Evolutionary conservation across 1,140 invertebrate species (phyloP), one percentile per base, ranked within the genome.

Genomic region (Orchestia grillus): DNA sequence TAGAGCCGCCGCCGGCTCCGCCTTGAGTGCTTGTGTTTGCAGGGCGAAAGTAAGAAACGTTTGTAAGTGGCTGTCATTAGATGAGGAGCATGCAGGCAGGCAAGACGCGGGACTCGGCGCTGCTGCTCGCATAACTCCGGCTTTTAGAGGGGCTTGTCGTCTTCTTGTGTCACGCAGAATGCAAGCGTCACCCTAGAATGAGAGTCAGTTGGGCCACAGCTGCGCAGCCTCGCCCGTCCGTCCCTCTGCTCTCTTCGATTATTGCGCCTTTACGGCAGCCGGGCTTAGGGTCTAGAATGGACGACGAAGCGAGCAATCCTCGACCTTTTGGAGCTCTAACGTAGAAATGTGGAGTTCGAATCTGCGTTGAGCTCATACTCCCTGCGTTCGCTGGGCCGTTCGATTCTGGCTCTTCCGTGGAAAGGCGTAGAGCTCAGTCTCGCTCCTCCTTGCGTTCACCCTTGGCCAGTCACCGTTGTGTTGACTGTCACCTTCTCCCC

Each of bases 381-480:
- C 44, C 44, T 47, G 3, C 1, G 43, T 94, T 42, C 92, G 15
- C 41, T 41, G 15, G n/a, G 41, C n/a, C 36, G n/a, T 44, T 8
- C 88, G 3, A 94, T 94, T 45, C 44, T 94, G 92, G 40, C 43
- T 6, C 92, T 94, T 47, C 8, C 8, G 40, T 42, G 11, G 8
- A 40, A 0, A 40, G 3, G 43, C 44, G 92, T 94, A 94, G 44
- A 44, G 92, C 40, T 45, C 44, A 94, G 19, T 94, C 92, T 94
- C 44, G 44, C 44, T 42, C 0, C 0, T n/a, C 44, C 3, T 44
- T 11, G 6, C 40, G 6, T 44, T 94, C 44, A 94, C 92, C 92
- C 92, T 94, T 94, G 92, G 92, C 92, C 44, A 94, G 92, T 94
- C 92, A 94, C 92, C 92, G 92, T 94, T 94, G 87, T 96, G 96